These are phyloP conservation scores for Panzeria rudis DNA, from an alignment of 2,888 invertebrate species.

Conservation along the genomic window DNA sequence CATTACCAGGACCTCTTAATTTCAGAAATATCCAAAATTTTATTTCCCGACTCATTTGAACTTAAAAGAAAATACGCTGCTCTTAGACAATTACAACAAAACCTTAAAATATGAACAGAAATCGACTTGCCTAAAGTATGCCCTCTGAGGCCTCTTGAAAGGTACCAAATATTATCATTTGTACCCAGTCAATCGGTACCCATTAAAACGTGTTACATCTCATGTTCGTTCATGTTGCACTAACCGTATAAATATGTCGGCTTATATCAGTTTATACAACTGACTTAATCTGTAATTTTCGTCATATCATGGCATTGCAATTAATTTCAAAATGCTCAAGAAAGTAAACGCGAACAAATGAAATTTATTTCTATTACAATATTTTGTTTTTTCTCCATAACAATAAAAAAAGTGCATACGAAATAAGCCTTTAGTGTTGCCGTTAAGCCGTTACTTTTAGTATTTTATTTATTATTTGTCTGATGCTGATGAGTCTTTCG, in stretches of 20 bases:
- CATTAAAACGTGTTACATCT: neutral
- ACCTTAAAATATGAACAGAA: too few relatives aligned
- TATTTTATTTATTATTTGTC: neutral
- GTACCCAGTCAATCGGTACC: neutral
- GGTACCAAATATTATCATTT: neutral
- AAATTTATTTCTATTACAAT: constrained; percentile 73
- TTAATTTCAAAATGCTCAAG: constrained; percentile 70
- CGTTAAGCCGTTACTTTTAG: constrained; percentile 25
- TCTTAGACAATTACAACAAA: too few relatives aligned
- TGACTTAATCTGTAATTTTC: constrained; percentile 68
- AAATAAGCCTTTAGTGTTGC: constrained; percentile 58
- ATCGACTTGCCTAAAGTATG: too few relatives aligned
- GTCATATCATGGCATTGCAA: constrained; percentile 72
- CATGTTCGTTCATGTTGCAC: constrained; percentile 26
- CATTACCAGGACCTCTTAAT: too few relatives aligned
- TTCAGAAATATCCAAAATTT: too few relatives aligned
- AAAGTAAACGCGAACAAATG: constrained; percentile 66
- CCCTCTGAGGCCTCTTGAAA: neutral
- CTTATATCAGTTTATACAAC: constrained; percentile 58
- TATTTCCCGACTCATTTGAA: too few relatives aligned
- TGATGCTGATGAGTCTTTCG: constrained; percentile 29
- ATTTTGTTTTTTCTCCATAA: constrained; percentile 34
- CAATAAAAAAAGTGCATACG: constrained; percentile 24
- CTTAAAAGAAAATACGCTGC: too few relatives aligned
- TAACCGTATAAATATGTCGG: constrained; percentile 37